These are phyloP conservation scores for Acrocephalus scirpaceus DNA, from an alignment of 2,797 vertebrate genomes.

Conservation along the genomic window DNA sequence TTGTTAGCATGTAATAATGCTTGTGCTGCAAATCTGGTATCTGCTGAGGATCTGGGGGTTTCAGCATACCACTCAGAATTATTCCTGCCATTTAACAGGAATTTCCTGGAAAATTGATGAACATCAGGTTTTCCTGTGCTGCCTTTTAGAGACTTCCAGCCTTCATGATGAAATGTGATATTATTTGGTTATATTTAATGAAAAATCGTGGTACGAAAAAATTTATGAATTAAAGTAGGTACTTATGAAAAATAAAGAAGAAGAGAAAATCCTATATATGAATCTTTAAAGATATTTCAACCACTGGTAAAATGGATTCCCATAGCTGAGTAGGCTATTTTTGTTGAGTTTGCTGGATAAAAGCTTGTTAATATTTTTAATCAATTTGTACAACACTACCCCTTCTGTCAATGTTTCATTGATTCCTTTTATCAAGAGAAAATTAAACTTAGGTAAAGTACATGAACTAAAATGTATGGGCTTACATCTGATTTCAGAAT, in stretches of 20 bases:
- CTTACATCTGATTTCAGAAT: neutral
- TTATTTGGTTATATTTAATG: neutral
- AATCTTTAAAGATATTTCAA: neutral
- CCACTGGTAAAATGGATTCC: neutral
- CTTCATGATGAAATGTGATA: neutral
- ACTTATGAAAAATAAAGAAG: neutral
- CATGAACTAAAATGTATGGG: neutral
- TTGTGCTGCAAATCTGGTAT: neutral
- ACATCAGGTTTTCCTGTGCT: neutral
- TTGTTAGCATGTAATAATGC: neutral
- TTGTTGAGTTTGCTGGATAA: neutral
- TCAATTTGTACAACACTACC: neutral
- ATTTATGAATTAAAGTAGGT: neutral
- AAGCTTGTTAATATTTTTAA: neutral
- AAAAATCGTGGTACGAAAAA: neutral
- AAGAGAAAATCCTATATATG: neutral
- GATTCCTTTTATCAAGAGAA: neutral
- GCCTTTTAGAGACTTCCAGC: neutral
- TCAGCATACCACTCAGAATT: neutral
- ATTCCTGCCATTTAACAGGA: neutral
- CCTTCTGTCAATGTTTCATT: neutral
- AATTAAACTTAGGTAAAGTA: neutral
- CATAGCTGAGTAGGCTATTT: neutral
- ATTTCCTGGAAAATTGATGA: neutral
- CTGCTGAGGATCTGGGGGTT: neutral